Conservation (phyloP, 2,113 vertebrate species). For the Garra rufa region DNA sequence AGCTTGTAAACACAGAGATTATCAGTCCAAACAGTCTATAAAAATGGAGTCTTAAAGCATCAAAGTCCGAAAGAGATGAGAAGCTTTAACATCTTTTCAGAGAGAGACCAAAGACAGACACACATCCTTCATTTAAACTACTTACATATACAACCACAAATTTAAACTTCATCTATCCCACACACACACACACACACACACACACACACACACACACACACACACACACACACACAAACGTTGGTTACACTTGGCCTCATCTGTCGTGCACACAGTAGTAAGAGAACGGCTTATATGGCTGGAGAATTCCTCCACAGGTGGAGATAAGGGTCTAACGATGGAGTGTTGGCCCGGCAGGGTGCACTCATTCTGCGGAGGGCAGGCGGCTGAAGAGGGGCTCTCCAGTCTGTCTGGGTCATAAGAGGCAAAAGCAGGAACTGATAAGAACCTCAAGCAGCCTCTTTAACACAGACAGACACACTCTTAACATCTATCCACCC, state of each 20-base stretch:
- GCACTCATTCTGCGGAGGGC: slow-evolving; percentile 44
- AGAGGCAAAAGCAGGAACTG: slow-evolving; percentile 52
- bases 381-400: slow-evolving; percentile 52
- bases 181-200: slow-evolving; percentile 21
- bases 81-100: slow-evolving; percentile 44
- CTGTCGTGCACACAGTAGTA: slow-evolving; percentile 25
- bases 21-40: slow-evolving; percentile 54
- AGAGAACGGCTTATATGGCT: slow-evolving; percentile 45
- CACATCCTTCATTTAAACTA: not conserved
- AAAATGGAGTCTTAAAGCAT: slow-evolving; percentile 49
- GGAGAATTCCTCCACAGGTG: slow-evolving; percentile 50
- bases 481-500: slow-evolving; percentile 33
- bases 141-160: not conserved
- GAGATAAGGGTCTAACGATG: slow-evolving; percentile 54
- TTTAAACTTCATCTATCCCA: not conserved
- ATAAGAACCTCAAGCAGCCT: slow-evolving; percentile 55
- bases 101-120: slow-evolving; percentile 46
- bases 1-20: slow-evolving; percentile 59
- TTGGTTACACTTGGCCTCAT: not conserved
- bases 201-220: not conserved
- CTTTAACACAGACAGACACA: slow-evolving; percentile 53
- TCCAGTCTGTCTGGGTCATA: slow-evolving; percentile 44
- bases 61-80: slow-evolving; percentile 48
- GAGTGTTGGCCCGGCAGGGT: slow-evolving; percentile 45
- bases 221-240: slow-evolving; percentile 24